These are phyloP conservation scores for Chironomus riparius DNA, from an alignment of 2,888 invertebrate species.

Conservation along the genomic window DNA sequence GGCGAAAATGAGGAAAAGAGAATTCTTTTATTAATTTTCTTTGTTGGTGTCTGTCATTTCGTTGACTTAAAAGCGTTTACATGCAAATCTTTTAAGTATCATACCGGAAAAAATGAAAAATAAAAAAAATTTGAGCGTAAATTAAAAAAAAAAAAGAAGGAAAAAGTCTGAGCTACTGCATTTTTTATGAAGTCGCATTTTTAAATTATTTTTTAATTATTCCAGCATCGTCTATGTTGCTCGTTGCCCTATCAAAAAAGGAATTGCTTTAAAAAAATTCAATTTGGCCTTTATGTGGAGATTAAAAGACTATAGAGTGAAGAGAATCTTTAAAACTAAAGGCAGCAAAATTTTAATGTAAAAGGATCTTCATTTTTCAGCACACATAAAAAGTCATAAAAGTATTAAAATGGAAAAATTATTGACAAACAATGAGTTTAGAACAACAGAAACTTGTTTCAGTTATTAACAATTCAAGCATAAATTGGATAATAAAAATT, in stretches of 20 bases:
- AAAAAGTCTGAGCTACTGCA: neutral
- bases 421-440: neutral
- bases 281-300: too few species aligned
- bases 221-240: neutral
- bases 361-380: neutral
- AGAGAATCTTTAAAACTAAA: neutral
- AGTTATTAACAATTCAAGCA: conserved; percentile 8
- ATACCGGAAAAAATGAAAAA: neutral
- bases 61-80: neutral
- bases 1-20: neutral
- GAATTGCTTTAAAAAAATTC: neutral
- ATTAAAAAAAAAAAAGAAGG: neutral
- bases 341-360: neutral
- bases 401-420: conserved; percentile 9
- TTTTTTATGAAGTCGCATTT: neutral
- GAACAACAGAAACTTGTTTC: neutral
- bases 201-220: neutral
- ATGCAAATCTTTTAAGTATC: conserved; percentile 1
- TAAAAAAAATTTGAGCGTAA: neutral
- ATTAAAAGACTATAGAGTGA: too few species aligned
- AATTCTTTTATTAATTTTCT: conserved; percentile 1
- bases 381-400: neutral
- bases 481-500: conserved; percentile 7
- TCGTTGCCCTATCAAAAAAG: neutral
- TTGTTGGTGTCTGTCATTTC: neutral